Evolutionary conservation across 2,888 invertebrate species (phyloP).

Genomic region (Thalpophila matura): DNA sequence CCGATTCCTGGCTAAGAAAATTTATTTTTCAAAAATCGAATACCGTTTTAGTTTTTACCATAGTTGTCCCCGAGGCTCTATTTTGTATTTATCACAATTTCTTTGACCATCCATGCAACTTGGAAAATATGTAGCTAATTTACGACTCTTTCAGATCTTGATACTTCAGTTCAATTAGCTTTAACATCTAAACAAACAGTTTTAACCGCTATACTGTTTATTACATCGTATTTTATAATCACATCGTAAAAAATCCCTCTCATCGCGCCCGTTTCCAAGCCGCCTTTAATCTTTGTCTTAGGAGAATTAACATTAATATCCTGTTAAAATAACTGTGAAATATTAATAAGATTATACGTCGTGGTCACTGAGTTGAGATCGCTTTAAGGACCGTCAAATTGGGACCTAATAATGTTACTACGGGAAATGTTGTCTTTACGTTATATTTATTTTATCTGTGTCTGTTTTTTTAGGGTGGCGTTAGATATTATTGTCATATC

Average conservation of each 20-base stretch:
- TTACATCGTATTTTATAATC: constrained; percentile 55
- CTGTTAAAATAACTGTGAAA: constrained; percentile 51
- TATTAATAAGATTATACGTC: constrained; percentile 51
- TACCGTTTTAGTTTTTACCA: too few species aligned
- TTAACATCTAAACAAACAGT: constrained; percentile 52
- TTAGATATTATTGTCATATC: too few species aligned
- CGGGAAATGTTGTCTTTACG: neutral
- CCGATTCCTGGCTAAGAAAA: too few species aligned
- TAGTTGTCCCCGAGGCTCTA: too few species aligned
- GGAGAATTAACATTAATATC: constrained; percentile 56
- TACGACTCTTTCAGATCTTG: constrained; percentile 19
- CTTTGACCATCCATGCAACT: too few species aligned
- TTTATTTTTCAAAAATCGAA: too few species aligned
- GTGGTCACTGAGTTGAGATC: constrained; percentile 26
- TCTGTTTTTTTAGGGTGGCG: neutral
- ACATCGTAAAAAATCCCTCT: constrained; percentile 53
- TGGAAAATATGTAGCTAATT: constrained; percentile 6
- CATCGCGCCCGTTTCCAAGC: neutral
- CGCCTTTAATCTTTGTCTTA: constrained; percentile 49
- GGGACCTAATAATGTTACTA: neutral
- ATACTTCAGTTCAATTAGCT: constrained; percentile 54
- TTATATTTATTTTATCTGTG: too few species aligned
- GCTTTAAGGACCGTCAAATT: constrained; percentile 12
- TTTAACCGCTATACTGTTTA: constrained; percentile 39
- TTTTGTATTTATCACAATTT: too few species aligned